Evolutionary conservation across 2,113 vertebrate genomes (phyloP), one percentile per base, ranked within the genome.

Genomic region (Rhadina sibilatrix): DNA sequence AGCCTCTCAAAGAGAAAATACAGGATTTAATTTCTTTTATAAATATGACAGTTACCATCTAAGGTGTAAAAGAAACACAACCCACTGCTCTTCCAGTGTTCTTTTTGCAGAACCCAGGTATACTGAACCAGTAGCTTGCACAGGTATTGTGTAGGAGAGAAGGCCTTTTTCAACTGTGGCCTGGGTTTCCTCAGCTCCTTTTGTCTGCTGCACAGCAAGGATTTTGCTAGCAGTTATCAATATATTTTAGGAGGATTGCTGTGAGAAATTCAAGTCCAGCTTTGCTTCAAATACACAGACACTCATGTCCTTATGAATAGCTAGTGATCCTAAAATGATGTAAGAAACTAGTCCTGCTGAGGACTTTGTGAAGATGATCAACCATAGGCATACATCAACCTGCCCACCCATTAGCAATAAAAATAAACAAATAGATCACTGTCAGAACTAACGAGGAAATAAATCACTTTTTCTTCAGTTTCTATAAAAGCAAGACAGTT

Each of bases 361-460:
- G 21, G 40, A 65, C 33, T 81, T 80, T 15, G 16, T 35, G 35
- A 77, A 61, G 33, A 23, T 0, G 0, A 70, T 77, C 59, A 63
- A 6, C 27, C 21, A 49, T 4, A 72, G 7, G 9, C 11, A 47
- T 56, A 38, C 14, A 74, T 57, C 27, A 82, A 50, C 12, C 4
- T 42, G 74, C 3, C 23, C 10, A 11, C 4, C 44, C 17, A 53
- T 46, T 59, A 78, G 14, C 7, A 89, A 59, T 42, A 80, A 94
- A 81, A 90, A 81, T 78, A 82, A 91, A 84, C 42, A 89, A 93
- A 84, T 76, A 86, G 23, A 92, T 76, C 52, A 68, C 56, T 81
- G 38, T 89, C 77, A 89, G 87, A 90, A 92, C 35, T 91, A 90
- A 89, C 87, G 64, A 78, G 46, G 68, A 90, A 94, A 94, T 78